A percentile compares a stretch with the other conserved stretches of the same genome.
Evolutionary conservation across 2,113 vertebrate genomes (phyloP).

Genomic region (Morone saxatilis): DNA sequence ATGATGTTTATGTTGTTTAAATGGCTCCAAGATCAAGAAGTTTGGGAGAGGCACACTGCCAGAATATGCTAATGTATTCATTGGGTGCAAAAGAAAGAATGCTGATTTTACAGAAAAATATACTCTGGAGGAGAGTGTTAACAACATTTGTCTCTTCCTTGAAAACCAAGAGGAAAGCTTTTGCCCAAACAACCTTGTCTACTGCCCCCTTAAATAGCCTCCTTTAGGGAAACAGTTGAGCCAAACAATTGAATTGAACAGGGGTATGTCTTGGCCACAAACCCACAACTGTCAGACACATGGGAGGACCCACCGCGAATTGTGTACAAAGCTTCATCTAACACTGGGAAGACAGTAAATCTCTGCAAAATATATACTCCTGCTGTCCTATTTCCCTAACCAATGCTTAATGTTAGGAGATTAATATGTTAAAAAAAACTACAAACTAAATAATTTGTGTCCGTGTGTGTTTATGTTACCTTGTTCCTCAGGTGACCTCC

Average conservation of each 20-base stretch:
- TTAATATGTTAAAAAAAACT: no score
- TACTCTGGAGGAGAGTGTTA: conserved; percentile 28
- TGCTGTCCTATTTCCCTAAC: not conserved
- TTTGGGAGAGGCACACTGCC: not conserved
- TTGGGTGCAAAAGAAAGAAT: not conserved
- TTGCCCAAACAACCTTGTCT: conserved; percentile 49
- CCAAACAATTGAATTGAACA: conserved; percentile 39
- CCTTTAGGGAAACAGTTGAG: conserved; percentile 46
- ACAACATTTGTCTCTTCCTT: conserved; percentile 30
- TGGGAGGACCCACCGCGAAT: conserved; percentile 53
- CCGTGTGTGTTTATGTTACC: conserved; percentile 51
- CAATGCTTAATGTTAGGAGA: not conserved
- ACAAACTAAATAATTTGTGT: not conserved
- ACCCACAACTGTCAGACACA: conserved; percentile 56
- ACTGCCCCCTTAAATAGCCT: conserved; percentile 39
- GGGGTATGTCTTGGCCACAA: conserved; percentile 43
- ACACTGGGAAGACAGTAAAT: conserved; percentile 24
- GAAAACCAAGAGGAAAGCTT: conserved; percentile 33
- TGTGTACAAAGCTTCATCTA: conserved; percentile 65
- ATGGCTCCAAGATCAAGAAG: not conserved
- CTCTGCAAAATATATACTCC: not conserved
- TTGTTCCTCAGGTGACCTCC: conserved; percentile 69
- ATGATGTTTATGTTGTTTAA: not conserved
- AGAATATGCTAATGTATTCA: conserved; percentile 32
- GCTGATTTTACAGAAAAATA: conserved; percentile 36